Evolutionary conservation across 2,888 invertebrate species (phyloP).

Genomic region (Mimachlamys varia): DNA sequence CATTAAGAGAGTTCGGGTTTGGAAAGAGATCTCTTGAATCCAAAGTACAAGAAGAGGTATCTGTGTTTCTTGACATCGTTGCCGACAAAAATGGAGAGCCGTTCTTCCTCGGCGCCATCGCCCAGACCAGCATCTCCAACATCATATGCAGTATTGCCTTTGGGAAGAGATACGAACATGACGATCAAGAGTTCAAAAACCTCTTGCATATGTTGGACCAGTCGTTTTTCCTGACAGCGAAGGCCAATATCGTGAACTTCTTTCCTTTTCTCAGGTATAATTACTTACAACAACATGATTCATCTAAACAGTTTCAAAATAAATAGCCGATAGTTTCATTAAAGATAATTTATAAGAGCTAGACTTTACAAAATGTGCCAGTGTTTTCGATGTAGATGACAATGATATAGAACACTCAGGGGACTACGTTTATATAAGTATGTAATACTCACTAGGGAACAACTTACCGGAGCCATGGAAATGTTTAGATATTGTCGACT

Average conservation of each 20-base stretch:
- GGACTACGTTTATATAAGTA: too few species aligned
- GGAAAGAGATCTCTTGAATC: slow-evolving; percentile 53
- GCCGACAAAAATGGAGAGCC: slow-evolving; percentile 11
- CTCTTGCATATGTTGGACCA: slow-evolving; percentile 47
- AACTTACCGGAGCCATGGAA: too few species aligned
- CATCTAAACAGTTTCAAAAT: too few species aligned
- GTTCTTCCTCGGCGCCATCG: slow-evolving; percentile 45
- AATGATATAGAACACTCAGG: too few species aligned
- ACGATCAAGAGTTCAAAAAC: slow-evolving; percentile 52
- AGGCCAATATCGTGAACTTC: slow-evolving; percentile 44
- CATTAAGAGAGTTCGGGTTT: slow-evolving; percentile 57
- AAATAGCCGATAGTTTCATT: too few species aligned
- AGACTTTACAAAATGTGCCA: too few species aligned
- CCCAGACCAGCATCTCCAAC: slow-evolving; percentile 53
- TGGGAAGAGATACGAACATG: slow-evolving; percentile 51
- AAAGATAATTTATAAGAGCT: too few species aligned
- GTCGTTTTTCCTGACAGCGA: slow-evolving; percentile 39
- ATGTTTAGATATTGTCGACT: too few species aligned
- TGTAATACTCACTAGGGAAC: too few species aligned
- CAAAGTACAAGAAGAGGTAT: slow-evolving; percentile 54
- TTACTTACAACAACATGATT: not conserved
- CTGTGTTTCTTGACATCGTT: slow-evolving; percentile 51
- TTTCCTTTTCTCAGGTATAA: slow-evolving; percentile 48
- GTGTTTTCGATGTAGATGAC: too few species aligned
- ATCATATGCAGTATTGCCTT: slow-evolving; percentile 54